phyloP scores from a whole-genome alignment of 1,140 invertebrate species.

The Pseudomyrmex cubaensis region DNA sequence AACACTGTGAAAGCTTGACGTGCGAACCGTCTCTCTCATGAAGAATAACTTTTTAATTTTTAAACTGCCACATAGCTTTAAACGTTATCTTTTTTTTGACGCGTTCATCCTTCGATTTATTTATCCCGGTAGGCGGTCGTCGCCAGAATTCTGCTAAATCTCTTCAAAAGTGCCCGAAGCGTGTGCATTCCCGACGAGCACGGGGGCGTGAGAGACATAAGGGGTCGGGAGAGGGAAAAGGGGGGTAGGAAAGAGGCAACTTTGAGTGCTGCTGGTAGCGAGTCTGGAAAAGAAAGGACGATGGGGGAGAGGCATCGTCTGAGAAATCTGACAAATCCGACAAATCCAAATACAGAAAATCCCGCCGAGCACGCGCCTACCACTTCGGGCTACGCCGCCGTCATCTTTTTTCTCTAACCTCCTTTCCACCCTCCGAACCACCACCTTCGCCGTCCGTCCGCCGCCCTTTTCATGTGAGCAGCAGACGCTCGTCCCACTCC shows the following conservation, averaged over 20 bases:
- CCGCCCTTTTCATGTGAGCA: constrained; percentile 15
- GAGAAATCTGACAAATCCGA: constrained; percentile 79
- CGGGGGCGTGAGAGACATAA: constrained; percentile 1
- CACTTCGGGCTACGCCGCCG: constrained; percentile 36
- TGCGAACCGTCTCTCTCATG: no score
- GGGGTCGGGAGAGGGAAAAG: no score
- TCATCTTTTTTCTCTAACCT: constrained; percentile 28
- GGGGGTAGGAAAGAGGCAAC: not conserved
- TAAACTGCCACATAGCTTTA: not conserved
- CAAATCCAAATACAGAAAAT: constrained; percentile 78
- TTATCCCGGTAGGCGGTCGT: constrained; percentile 1
- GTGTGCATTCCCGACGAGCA: not conserved
- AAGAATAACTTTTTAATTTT: no score
- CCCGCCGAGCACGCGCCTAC: constrained; percentile 61
- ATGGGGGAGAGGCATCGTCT: constrained; percentile 60
- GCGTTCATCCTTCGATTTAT: constrained; percentile 10
- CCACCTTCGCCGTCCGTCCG: constrained; percentile 3
- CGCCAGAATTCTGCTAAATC: constrained; percentile 34
- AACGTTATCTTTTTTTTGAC: not conserved
- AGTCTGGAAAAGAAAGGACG: constrained; percentile 23
- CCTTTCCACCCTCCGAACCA: not conserved
- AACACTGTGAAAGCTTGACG: no score
- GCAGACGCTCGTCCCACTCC: constrained; percentile 21
- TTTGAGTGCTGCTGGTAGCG: not conserved
- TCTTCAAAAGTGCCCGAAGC: constrained; percentile 36